phyloP scores from a whole-genome alignment of 2,888 invertebrate species.

The Nasonia oneida region DNA sequence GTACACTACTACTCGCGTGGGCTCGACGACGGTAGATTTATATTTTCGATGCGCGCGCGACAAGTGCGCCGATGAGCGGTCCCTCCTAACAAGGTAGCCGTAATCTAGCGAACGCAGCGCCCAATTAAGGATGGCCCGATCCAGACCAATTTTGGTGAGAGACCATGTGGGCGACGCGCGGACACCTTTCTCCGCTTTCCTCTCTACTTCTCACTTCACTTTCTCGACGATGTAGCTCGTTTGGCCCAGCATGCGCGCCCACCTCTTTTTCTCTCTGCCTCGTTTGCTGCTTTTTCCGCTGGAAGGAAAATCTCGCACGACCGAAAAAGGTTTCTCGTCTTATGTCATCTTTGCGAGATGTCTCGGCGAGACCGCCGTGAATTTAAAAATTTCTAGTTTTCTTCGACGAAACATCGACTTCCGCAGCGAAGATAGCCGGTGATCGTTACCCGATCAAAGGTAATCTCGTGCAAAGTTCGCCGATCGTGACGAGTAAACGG shows the following conservation, averaged over 20 bases:
- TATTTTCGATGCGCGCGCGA: constrained; percentile 10
- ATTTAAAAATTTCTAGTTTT: too few relatives aligned
- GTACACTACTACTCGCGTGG: neutral
- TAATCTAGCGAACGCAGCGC: constrained; percentile 67
- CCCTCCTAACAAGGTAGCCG: constrained; percentile 68
- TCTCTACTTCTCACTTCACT: neutral
- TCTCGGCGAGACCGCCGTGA: neutral
- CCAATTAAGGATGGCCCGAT: constrained; percentile 71
- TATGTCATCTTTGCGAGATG: neutral
- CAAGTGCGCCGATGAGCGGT: neutral
- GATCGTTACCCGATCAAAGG: neutral
- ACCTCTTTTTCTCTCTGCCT: neutral
- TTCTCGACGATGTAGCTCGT: constrained; percentile 20
- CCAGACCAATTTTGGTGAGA: constrained; percentile 63
- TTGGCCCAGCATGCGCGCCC: neutral
- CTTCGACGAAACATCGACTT: too few relatives aligned
- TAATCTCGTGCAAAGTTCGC: neutral
- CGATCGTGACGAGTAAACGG: neutral
- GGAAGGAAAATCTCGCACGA: neutral
- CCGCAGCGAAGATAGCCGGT: too few relatives aligned
- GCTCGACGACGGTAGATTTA: constrained; percentile 2
- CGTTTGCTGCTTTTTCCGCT: neutral
- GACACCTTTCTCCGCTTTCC: neutral
- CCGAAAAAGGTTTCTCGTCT: neutral
- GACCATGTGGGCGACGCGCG: neutral